Percentiles rank a stretch among this genome's conserved stretches.
phyloP scores from a whole-genome alignment of 2,797 vertebrate species.

The Otolemur crassicaudatus region DNA sequence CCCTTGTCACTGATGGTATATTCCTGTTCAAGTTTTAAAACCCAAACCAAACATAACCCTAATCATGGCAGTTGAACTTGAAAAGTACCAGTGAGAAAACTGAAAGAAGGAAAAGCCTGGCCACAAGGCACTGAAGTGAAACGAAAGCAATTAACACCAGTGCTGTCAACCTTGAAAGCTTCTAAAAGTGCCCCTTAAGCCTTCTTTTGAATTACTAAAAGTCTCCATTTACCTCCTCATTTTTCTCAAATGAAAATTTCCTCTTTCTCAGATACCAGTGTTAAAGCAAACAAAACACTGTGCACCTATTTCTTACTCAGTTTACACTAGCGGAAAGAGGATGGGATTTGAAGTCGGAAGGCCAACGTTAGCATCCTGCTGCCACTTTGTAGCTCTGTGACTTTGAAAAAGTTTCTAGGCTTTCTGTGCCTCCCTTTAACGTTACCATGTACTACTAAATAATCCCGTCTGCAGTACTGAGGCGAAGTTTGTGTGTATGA shows the following conservation, averaged over 20 bases:
- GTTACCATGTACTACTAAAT: not conserved
- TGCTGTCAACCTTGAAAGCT: not conserved
- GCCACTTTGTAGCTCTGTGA: not conserved
- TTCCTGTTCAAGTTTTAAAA: constrained; percentile 40
- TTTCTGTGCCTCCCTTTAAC: constrained; percentile 29
- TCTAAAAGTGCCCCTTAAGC: not conserved
- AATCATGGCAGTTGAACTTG: constrained; percentile 23
- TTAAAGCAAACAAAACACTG: constrained; percentile 32
- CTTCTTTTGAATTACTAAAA: constrained; percentile 23
- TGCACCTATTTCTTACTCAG: constrained; percentile 6
- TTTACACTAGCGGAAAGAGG: not conserved
- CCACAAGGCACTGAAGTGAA: not conserved
- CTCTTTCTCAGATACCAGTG: constrained; percentile 17
- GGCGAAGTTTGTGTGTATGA: not conserved
- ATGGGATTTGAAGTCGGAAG: not conserved
- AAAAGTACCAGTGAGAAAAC: not conserved
- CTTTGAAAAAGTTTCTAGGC: constrained; percentile 10
- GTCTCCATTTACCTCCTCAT: constrained; percentile 41
- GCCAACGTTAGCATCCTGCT: not conserved
- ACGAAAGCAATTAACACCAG: not conserved
- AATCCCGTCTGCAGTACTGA: not conserved
- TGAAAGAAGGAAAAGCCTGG: not conserved
- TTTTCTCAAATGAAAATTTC: constrained; percentile 47
- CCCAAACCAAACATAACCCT: not conserved
- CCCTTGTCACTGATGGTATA: not conserved